Conservation (phyloP, 2,888 invertebrate species). For the Andrena dorsata region DNA sequence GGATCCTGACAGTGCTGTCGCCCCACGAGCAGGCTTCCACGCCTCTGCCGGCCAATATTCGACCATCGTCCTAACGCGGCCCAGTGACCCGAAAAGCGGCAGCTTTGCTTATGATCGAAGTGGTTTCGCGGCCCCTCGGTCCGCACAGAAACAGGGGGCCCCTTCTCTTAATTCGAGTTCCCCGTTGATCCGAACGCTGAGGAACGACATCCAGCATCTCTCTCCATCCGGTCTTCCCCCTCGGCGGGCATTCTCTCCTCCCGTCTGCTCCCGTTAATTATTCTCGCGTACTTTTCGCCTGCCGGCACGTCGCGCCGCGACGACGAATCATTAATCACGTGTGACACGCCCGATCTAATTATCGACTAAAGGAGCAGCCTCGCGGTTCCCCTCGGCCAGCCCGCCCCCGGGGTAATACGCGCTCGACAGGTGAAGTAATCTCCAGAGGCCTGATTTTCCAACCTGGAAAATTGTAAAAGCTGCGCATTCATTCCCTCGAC, state of each 20-base stretch:
- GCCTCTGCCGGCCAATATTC: slow-evolving; percentile 42
- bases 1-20: slow-evolving; percentile 5
- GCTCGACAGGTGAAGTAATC: slow-evolving; percentile 39
- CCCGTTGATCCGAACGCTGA: slow-evolving; percentile 10
- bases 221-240: background rate
- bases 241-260: slow-evolving; percentile 15
- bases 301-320: slow-evolving; percentile 35
- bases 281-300: slow-evolving; percentile 60
- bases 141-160: slow-evolving; percentile 8
- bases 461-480: background rate
- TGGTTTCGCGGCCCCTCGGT: slow-evolving; percentile 35
- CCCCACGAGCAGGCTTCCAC: background rate
- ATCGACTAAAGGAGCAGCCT: slow-evolving; percentile 61
- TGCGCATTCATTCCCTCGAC: background rate
- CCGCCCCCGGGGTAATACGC: slow-evolving; percentile 1
- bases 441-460: slow-evolving; percentile 3
- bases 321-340: slow-evolving; percentile 77
- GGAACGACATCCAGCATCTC: slow-evolving; percentile 17
- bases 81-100: slow-evolving; percentile 83
- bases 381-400: slow-evolving; percentile 15
- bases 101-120: slow-evolving; percentile 73
- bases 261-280: slow-evolving; percentile 67
- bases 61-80: slow-evolving; percentile 74
- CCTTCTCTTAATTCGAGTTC: background rate
- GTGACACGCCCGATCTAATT: slow-evolving; percentile 76